phyloP scores from a whole-genome alignment of 2,888 invertebrate species.

The Acheta domesticus region DNA sequence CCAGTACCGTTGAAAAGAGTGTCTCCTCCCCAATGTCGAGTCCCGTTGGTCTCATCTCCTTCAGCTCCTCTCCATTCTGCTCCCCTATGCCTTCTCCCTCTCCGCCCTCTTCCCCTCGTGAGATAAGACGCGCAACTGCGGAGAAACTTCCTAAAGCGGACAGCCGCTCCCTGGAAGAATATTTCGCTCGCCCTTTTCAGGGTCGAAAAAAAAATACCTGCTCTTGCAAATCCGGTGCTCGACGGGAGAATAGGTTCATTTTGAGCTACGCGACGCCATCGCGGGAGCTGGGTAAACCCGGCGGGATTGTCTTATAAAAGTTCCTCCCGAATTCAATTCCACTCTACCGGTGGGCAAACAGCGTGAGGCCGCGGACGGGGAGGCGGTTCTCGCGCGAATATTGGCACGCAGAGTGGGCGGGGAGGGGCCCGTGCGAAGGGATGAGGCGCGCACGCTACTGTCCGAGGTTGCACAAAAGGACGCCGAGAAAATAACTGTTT shows the following conservation, averaged over 20 bases:
- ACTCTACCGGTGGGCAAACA: not conserved
- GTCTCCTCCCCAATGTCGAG: no score
- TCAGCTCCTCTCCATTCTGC: no score
- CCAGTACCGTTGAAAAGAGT: no score
- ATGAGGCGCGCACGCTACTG: no score
- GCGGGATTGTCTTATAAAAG: not conserved
- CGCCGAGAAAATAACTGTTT: no score
- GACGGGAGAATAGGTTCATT: not conserved
- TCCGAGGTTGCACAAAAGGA: no score
- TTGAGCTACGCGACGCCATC: not conserved
- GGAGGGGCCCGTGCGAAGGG: no score
- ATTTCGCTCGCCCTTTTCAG: not conserved
- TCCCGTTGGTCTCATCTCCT: no score
- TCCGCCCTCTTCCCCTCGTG: not conserved
- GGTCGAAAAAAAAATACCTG: not conserved
- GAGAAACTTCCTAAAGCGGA: not conserved
- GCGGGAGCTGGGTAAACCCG: not conserved
- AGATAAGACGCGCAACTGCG: not conserved
- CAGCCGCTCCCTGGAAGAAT: no score
- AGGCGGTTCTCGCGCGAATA: no score
- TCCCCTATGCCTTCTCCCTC: not conserved
- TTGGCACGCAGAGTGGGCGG: no score
- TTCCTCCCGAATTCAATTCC: slow-evolving; percentile 1
- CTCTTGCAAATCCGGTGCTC: slow-evolving; percentile 11
- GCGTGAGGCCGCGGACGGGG: not conserved